These are phyloP conservation scores for Athalia cordata DNA, from an alignment of 2,888 invertebrate genomes.

Conservation along the genomic window DNA sequence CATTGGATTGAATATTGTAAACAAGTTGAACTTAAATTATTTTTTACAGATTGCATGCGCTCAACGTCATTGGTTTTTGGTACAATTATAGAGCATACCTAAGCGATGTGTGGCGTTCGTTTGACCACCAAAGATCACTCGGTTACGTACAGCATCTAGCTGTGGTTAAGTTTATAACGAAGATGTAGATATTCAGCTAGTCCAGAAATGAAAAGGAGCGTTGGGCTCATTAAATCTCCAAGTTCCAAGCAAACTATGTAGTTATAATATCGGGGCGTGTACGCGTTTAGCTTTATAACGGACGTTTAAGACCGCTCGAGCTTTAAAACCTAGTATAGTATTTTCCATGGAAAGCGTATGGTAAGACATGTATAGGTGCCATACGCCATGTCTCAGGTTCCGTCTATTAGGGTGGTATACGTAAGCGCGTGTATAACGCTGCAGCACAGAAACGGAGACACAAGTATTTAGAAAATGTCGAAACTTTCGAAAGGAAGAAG, in stretches of 20 bases:
- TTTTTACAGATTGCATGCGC: too few species aligned
- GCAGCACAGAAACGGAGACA: conserved; percentile 9
- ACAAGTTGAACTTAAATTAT: too few species aligned
- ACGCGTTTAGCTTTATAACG: conserved; percentile 11
- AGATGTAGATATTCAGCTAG: conserved; percentile 35
- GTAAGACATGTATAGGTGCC: too few species aligned
- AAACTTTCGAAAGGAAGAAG: conserved; percentile 40
- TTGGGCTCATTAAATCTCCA: conserved; percentile 32
- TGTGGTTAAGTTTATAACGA: conserved; percentile 19
- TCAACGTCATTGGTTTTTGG: too few species aligned
- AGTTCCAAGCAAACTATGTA: conserved; percentile 28
- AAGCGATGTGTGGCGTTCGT: neutral
- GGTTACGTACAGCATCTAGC: too few species aligned
- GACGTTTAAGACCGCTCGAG: neutral
- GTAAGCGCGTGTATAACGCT: too few species aligned
- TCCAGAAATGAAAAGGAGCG: conserved; percentile 22
- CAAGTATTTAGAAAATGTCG: conserved; percentile 42
- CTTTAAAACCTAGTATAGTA: too few species aligned
- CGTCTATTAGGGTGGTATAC: too few species aligned
- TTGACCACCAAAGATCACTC: conserved; percentile 17
- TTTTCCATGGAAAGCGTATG: too few species aligned
- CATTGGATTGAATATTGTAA: too few species aligned
- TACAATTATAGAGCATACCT: too few species aligned
- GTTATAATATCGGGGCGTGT: conserved; percentile 24
- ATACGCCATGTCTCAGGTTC: too few species aligned